These are phyloP conservation scores for Pundamilia nyererei DNA, from an alignment of 2,113 vertebrate genomes.

Conservation along the genomic window DNA sequence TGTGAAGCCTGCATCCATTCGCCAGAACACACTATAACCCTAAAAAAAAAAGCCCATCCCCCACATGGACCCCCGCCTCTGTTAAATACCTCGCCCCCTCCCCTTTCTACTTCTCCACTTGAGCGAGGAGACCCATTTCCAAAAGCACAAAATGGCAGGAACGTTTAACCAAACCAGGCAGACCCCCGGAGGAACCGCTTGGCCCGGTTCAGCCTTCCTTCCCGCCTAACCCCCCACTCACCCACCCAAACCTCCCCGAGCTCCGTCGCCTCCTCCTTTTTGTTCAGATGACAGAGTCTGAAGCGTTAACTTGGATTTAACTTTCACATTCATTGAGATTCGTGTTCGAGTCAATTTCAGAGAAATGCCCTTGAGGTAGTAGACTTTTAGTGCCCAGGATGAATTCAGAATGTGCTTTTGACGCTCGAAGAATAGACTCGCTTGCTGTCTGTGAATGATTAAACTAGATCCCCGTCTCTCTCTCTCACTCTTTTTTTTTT, in stretches of 20 bases:
- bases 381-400: conserved; percentile 44
- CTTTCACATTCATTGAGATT: conserved; percentile 34
- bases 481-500: background rate
- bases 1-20: conserved; percentile 7
- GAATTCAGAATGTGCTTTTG: conserved; percentile 56
- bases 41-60: conserved; percentile 20
- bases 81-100: conserved; percentile 29
- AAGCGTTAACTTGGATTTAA: conserved; percentile 23
- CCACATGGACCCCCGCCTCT: conserved; percentile 6
- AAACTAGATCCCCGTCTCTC: conserved; percentile 24
- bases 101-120: conserved; percentile 49
- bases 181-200: conserved; percentile 26
- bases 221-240: background rate
- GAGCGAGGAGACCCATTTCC: conserved; percentile 61
- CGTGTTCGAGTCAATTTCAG: conserved; percentile 16
- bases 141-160: conserved; percentile 73
- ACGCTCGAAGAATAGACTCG: conserved; percentile 46
- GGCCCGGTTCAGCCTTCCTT: background rate
- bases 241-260: background rate
- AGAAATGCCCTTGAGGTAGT: conserved; percentile 49
- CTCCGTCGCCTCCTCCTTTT: background rate
- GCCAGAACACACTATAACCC: conserved; percentile 37
- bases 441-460: conserved; percentile 53
- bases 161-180: conserved; percentile 60
- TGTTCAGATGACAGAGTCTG: background rate